Conservation (phyloP, 1,140 invertebrate genomes). For the Stenopsyche tienmushanensis region DNA sequence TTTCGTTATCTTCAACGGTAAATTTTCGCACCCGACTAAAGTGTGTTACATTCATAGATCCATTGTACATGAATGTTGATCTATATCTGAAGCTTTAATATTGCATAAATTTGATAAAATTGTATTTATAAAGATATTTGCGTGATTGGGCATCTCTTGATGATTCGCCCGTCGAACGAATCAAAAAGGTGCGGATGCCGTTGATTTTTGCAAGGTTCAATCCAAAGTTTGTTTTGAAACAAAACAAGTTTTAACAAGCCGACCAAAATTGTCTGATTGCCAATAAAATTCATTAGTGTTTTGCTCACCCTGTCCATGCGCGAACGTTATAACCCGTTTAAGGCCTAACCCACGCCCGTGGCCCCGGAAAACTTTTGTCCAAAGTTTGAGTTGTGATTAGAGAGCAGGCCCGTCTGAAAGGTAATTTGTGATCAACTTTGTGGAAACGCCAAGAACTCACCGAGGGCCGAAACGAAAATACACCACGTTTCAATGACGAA, state of each 20-base stretch:
- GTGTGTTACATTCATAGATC: no score
- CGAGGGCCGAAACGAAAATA: background rate
- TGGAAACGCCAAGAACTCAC: conserved; percentile 6
- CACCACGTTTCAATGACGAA: conserved; percentile 7
- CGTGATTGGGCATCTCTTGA: no score
- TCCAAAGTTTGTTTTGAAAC: no score
- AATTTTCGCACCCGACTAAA: no score
- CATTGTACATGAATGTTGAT: no score
- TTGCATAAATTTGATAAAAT: no score
- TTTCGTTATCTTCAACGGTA: no score
- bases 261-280: conserved; percentile 12
- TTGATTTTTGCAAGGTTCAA: no score
- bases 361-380: conserved; percentile 2
- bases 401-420: background rate
- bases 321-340: conserved; percentile 17
- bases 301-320: conserved; percentile 1
- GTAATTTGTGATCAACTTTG: conserved; percentile 18
- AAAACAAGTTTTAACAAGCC: conserved; percentile 15
- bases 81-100: no score
- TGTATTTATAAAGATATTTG: no score
- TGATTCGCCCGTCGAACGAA: no score
- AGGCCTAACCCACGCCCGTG: conserved; percentile 12
- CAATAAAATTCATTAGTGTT: conserved; percentile 19
- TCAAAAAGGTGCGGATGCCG: no score
- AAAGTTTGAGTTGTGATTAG: conserved; percentile 24